Base-by-base conservation (phyloP, 2,113 vertebrate genomes). In the Progne subis region DNA sequence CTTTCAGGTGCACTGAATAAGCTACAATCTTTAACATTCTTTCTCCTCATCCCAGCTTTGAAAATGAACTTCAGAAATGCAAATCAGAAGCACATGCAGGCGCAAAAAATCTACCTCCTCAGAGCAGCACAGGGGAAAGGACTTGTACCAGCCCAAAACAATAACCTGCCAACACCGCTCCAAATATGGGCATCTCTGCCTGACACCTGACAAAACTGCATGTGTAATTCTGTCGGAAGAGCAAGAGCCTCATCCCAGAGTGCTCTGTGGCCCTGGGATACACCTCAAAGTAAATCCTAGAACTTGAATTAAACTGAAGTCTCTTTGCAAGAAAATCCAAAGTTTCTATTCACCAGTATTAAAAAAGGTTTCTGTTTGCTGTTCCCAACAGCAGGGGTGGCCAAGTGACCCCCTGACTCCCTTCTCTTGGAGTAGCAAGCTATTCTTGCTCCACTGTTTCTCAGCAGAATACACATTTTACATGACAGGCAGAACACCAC, bases 21-120 rank as follows among this genome's bases (percentile, higher is more conserved):
- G 18, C 32, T 4, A 34, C 12, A 86, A 76, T 94, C 84, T 82
- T 85, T 75, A 88, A 90, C 56, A 59, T n/a, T 68, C 44, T 60
- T 47, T 56, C 59, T 93, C 32, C 50, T 93, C 28, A 82, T 79
- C 34, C 77, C 72, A 61, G 72, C 70, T 92, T 91, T 85, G 80
- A 94, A 93, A 94, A 92, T 12, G 6, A 91, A 67, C 49, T 82
- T 90, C 76, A 86, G 94, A 92, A 92, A 89, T 84, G 81, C 41
- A 87, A 82, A 94, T 91, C 28, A 59, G 77, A 25, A 92, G 69
- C 61, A 90, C 11, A 68, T 39, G 76, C 37, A 93, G 52, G 47
- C 6, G 0, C 71, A 88, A 78, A 97, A 94, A 19, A 32, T 64
- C 50, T 52, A 17, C 82, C 56, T 88, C 82, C 53, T 82, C 64